Percentiles rank a stretch among this genome's conserved stretches.
These are phyloP conservation scores for Oceanodroma tethys DNA, from an alignment of 2,113 vertebrate species.

Conservation along the genomic window DNA sequence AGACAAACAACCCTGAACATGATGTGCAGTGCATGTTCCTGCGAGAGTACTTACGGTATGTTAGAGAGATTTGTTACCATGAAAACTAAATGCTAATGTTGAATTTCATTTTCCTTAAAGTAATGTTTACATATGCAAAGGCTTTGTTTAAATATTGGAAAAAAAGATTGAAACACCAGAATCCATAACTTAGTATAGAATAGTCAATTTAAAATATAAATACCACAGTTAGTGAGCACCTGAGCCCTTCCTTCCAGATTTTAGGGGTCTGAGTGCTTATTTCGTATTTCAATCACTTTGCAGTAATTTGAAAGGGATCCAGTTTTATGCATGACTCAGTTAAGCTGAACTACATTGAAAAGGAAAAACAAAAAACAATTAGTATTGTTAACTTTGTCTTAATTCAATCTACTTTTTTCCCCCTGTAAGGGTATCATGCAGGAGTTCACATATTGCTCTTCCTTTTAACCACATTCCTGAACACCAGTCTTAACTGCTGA, in stretches of 20 bases:
- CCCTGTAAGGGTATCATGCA: neutral
- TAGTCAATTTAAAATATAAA: slow-evolving; percentile 39
- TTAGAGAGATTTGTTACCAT: slow-evolving; percentile 4
- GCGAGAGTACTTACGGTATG: neutral
- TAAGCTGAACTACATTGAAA: neutral
- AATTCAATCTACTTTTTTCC: neutral
- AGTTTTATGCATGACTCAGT: neutral
- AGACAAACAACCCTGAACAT: slow-evolving; percentile 3
- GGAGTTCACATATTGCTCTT: neutral
- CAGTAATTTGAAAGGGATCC: neutral
- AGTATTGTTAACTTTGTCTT: neutral
- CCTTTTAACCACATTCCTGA: neutral
- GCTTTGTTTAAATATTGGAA: slow-evolving; percentile 49
- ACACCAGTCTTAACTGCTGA: neutral
- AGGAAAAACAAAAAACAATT: slow-evolving; percentile 7
- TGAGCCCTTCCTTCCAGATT: neutral
- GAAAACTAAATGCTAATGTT: slow-evolving; percentile 38
- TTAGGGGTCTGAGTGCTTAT: neutral
- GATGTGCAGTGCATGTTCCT: neutral
- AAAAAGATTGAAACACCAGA: slow-evolving; percentile 9
- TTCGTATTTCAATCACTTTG: slow-evolving; percentile 19
- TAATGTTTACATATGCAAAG: slow-evolving; percentile 53
- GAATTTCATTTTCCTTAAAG: slow-evolving; percentile 45
- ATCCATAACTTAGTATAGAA: neutral
- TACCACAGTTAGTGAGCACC: neutral